Conservation (phyloP, 2,797 vertebrate genomes). For the Synanceia verrucosa region DNA sequence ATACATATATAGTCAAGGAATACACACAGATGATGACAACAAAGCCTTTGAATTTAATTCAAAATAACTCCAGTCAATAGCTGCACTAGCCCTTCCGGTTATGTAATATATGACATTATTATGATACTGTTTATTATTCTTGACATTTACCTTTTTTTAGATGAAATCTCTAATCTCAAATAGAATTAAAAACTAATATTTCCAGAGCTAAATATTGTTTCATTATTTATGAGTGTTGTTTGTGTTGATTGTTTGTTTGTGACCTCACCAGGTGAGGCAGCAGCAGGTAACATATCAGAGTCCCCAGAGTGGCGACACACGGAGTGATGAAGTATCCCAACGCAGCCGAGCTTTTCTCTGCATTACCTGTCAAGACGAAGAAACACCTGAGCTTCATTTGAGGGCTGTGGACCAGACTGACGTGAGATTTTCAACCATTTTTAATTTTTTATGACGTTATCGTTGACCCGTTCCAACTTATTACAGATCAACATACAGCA, state of each 20-base stretch:
- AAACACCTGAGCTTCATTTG: not conserved
- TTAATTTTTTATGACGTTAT: not conserved
- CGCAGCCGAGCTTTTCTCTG: constrained; percentile 71
- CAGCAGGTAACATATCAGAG: constrained; percentile 84
- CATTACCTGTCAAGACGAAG: constrained; percentile 77
- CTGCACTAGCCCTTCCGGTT: not conserved
- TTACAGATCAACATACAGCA: not conserved
- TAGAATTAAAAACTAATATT: too few species aligned
- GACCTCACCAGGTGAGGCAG: constrained; percentile 86
- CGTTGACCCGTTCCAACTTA: not conserved
- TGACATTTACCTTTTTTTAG: too few species aligned
- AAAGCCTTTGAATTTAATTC: not conserved
- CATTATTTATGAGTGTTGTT: not conserved
- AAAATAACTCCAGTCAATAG: not conserved
- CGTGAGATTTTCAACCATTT: not conserved
- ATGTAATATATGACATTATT: not conserved
- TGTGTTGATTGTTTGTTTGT: not conserved
- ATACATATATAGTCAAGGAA: not conserved
- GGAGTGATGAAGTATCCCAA: constrained; percentile 90
- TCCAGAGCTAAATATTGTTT: too few species aligned
- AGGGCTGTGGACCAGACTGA: not conserved
- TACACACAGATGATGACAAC: not conserved
- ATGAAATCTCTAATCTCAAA: too few species aligned
- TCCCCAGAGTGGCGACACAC: constrained; percentile 83
- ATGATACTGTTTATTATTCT: not conserved